Evolutionary conservation across 2,888 invertebrate genomes (phyloP).

Genomic region (Palloptera scutellata): DNA sequence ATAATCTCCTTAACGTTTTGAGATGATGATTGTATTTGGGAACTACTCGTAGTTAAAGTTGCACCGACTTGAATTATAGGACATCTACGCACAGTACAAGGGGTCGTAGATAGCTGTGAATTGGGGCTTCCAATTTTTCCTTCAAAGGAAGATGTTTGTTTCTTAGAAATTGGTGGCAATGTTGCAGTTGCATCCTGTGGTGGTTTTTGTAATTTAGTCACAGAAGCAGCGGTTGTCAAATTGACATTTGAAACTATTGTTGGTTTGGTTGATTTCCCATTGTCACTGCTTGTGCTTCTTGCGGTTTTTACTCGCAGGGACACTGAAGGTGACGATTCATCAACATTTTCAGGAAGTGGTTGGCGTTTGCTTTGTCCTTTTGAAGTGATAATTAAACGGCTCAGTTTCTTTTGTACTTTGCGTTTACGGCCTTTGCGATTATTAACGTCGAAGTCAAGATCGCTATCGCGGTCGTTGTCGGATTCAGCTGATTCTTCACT

Average conservation of each 20-base stretch:
- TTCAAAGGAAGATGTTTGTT: conserved; percentile 21
- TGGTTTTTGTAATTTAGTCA: conserved; percentile 10
- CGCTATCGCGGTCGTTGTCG: conserved; percentile 69
- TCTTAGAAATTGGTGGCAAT: conserved; percentile 37
- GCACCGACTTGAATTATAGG: conserved; percentile 46
- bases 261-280: neutral
- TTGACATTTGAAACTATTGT: neutral
- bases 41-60: conserved; percentile 1
- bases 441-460: conserved; percentile 71
- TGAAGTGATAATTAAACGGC: conserved; percentile 28
- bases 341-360: conserved; percentile 37
- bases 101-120: conserved; percentile 19
- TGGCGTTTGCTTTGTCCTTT: conserved; percentile 37
- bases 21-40: conserved; percentile 27
- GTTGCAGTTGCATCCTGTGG: conserved; percentile 32
- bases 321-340: conserved; percentile 19
- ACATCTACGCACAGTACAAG: conserved; percentile 41
- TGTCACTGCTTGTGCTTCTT: conserved; percentile 15
- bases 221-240: neutral
- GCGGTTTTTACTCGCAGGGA: neutral
- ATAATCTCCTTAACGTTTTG: conserved; percentile 56
- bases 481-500: conserved; percentile 64
- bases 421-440: conserved; percentile 61
- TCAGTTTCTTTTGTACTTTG: conserved; percentile 41
- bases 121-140: conserved; percentile 7